Conservation (phyloP, 2,113 vertebrate species). For the Cisticola juncidis region DNA sequence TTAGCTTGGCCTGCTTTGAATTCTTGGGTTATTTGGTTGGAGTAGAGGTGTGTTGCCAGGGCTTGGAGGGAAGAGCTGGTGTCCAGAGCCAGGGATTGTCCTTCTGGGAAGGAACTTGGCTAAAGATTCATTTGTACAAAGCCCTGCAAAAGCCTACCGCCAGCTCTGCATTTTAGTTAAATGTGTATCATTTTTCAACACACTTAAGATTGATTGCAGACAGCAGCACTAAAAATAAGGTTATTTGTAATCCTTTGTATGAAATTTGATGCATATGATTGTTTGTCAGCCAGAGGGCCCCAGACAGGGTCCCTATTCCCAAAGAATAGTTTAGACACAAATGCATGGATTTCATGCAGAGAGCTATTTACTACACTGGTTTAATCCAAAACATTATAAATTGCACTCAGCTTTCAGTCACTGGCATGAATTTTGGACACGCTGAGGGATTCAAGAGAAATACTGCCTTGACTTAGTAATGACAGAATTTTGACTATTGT, state of each 20-base stretch:
- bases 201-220: neutral
- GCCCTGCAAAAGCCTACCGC: neutral
- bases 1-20: slow-evolving; percentile 33
- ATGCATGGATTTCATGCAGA: neutral
- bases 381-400: neutral
- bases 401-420: neutral
- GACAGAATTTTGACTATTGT: neutral
- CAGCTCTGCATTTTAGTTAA: neutral
- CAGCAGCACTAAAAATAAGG: neutral
- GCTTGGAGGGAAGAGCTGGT: neutral
- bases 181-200: slow-evolving; percentile 38
- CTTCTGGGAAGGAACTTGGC: slow-evolving; percentile 43
- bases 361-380: neutral
- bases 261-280: neutral
- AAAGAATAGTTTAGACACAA: neutral
- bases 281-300: neutral
- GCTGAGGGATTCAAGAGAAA: neutral
- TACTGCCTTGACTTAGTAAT: neutral
- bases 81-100: slow-evolving; percentile 45
- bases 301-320: neutral
- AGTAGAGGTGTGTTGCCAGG: slow-evolving; percentile 41
- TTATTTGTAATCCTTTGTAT: neutral
- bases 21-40: slow-evolving; percentile 27
- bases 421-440: neutral
- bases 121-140: neutral